phyloP scores from a whole-genome alignment of 1,140 invertebrate species.

The Trialeurodes vaporariorum region DNA sequence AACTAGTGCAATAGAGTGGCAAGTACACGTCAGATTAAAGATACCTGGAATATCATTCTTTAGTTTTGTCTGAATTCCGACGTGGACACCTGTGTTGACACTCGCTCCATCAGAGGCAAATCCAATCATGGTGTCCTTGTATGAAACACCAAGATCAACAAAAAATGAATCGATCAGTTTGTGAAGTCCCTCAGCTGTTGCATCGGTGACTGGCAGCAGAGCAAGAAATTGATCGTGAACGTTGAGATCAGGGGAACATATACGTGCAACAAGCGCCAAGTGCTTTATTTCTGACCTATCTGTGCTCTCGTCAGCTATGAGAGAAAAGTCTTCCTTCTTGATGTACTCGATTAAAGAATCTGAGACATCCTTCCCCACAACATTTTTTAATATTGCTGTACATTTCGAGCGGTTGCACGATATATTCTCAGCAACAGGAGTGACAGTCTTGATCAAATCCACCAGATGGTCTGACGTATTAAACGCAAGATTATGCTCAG shows the following conservation, averaged over 20 bases:
- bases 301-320: neutral
- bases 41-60: slow-evolving; percentile 28
- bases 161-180: slow-evolving; percentile 23
- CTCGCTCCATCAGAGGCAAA: slow-evolving; percentile 33
- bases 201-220: neutral
- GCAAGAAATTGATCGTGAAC: neutral
- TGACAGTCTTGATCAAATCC: neutral
- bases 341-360: neutral
- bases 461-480: neutral
- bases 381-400: neutral
- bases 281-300: neutral
- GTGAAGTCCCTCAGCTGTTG: neutral
- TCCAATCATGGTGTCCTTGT: slow-evolving; percentile 32
- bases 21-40: slow-evolving; percentile 31
- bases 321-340: neutral
- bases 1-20: slow-evolving; percentile 30
- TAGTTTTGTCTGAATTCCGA: slow-evolving; percentile 25
- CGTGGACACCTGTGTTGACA: slow-evolving; percentile 23
- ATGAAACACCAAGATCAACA: slow-evolving; percentile 28
- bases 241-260: neutral
- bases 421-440: neutral
- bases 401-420: neutral
- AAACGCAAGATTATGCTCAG: neutral
- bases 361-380: neutral
- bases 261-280: neutral